A percentile compares a stretch with the other conserved stretches of the same genome.
These are phyloP conservation scores for Scaptomyza montana DNA, from an alignment of 1,140 invertebrate species.

Conservation along the genomic window DNA sequence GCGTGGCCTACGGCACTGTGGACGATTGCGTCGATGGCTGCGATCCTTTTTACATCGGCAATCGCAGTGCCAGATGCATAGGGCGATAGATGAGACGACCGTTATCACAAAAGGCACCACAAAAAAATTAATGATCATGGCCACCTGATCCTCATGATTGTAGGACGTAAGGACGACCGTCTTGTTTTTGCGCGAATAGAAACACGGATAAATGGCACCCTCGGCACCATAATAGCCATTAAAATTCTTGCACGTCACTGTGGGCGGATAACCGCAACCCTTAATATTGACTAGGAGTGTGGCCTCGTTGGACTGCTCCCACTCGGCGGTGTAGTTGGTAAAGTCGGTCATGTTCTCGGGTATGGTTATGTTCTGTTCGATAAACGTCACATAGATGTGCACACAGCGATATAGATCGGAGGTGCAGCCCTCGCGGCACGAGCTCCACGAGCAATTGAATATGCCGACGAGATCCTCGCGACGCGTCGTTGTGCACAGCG, in stretches of 20 bases:
- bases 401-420: constrained; percentile 93
- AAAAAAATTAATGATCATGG: constrained; percentile 91
- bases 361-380: constrained; percentile 82
- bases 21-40: constrained; percentile 84
- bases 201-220: constrained; percentile 91
- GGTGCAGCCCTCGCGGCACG: constrained; percentile 94
- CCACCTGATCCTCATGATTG: constrained; percentile 90
- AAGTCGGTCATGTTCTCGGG: constrained; percentile 80
- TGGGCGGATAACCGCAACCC: constrained; percentile 95
- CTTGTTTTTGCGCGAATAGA: constrained; percentile 92
- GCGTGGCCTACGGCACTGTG: constrained; percentile 84
- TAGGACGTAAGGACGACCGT: constrained; percentile 92
- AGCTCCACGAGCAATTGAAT: constrained; percentile 94
- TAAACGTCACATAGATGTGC: constrained; percentile 92
- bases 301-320: constrained; percentile 86
- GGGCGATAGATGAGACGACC: constrained; percentile 90
- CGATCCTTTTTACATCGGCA: constrained; percentile 87
- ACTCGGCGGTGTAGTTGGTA: constrained; percentile 78
- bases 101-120: constrained; percentile 92
- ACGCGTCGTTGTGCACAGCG: constrained; percentile 90
- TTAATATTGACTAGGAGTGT: constrained; percentile 91
- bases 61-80: constrained; percentile 93
- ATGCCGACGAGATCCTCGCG: constrained; percentile 90
- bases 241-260: constrained; percentile 93
- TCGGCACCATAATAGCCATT: constrained; percentile 90